Evolutionary conservation across 2,888 invertebrate species (phyloP), one percentile per base, ranked within the genome.

Genomic region (Synanthedon formicaeformis): DNA sequence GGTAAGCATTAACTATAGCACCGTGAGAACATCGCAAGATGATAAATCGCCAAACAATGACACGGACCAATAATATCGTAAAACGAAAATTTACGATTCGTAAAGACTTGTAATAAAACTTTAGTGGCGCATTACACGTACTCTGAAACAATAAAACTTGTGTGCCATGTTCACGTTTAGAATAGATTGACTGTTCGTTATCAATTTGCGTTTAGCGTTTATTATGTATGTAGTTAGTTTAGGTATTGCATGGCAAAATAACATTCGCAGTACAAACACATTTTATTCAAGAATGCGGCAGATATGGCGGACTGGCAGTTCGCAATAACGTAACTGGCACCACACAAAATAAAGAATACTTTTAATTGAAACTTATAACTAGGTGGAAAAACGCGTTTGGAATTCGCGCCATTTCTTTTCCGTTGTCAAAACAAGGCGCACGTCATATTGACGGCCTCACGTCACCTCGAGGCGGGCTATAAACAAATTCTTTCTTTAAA

Each of bases 361-460:
- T 60, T 63, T 64, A 65, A 66, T 67, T 65, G 62, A 59, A 62
- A 60, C 58, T n/a, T 23, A 23, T 23, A 23, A 63, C 63, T 61
- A 62, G 63, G 55, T 55, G 52, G 55, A 54, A 55, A 55, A 55
- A 55, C 60, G 61, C 57, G 60, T 58, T 56, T 58, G 59, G 57
- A 57, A 60, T 64, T 58, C 65, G 63, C 58, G 64, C 64, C 60
- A 61, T 66, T 63, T 63, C 57, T 60, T 57, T 56, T 57, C 55
- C 54, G 59, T 65, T 70, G 67, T 74, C 67, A 69, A 73, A 73
- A 73, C 65, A 73, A 64, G 66, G 61, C 53, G 50, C 11, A 53
- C 62, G 54, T 54, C 60, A 56, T 65, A 68, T 69, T 70, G 69
- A 73, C 61, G 62, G 64, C 55, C 18, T 34, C 10, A 45, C 34